Evolutionary conservation across 2,888 invertebrate genomes (phyloP).

Genomic region (Neuroscelio doddi): DNA sequence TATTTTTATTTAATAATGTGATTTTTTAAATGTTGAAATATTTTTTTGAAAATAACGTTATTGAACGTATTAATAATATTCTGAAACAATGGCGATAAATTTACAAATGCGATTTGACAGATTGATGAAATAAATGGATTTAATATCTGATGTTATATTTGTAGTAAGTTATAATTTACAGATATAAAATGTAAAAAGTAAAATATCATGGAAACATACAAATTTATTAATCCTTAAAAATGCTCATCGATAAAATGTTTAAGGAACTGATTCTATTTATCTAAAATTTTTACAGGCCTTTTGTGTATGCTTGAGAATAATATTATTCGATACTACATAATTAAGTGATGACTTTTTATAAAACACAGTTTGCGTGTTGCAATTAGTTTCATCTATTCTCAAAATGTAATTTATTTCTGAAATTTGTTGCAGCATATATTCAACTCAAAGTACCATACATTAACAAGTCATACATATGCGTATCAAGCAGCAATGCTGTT

Average conservation of each 20-base stretch:
- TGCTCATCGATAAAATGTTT: not conserved
- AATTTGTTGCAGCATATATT: constrained; percentile 11
- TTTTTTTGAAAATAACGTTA: too few relatives aligned
- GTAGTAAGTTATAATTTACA: too few relatives aligned
- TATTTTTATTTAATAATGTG: too few relatives aligned
- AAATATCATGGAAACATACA: too few relatives aligned
- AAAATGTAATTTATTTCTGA: constrained; percentile 4
- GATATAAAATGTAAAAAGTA: too few relatives aligned
- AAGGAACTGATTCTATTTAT: constrained; percentile 17
- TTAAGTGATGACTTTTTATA: not conserved
- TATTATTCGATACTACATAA: not conserved
- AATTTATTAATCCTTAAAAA: too few relatives aligned
- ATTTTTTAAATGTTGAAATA: too few relatives aligned
- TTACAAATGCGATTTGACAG: too few relatives aligned
- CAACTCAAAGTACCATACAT: constrained; percentile 15
- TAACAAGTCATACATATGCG: constrained; percentile 10
- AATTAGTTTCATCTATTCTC: constrained; percentile 5
- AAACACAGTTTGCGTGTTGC: constrained; percentile 9
- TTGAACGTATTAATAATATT: too few relatives aligned
- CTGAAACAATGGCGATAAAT: too few relatives aligned
- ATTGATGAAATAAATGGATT: too few relatives aligned
- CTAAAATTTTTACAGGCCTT: not conserved
- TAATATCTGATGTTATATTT: too few relatives aligned
- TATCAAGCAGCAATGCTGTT: not conserved
- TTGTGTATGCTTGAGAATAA: not conserved